Percentiles rank a stretch among this genome's conserved stretches.
Evolutionary conservation across 23 tunicate species (phyloP).

Genomic region (Botrylloides violaceus): DNA sequence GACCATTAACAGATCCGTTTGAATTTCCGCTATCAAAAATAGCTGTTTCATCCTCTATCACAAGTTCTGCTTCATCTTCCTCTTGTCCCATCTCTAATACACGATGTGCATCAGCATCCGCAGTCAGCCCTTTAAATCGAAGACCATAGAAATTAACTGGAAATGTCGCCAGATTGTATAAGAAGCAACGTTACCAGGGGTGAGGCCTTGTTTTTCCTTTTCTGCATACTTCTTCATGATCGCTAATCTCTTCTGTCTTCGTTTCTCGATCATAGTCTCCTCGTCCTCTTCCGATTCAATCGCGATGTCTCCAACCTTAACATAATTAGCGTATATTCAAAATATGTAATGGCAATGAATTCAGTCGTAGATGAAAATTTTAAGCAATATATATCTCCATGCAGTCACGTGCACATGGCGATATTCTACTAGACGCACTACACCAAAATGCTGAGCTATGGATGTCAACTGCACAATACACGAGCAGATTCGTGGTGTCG

Average conservation of each 20-base stretch:
- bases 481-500: too few species aligned
- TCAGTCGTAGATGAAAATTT: neutral
- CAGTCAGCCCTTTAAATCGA: constrained; percentile 40
- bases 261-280: constrained; percentile 53
- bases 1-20: constrained; percentile 2
- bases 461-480: too few species aligned
- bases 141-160: neutral
- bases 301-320: constrained; percentile 42
- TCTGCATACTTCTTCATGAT: constrained; percentile 74
- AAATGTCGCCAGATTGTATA: neutral
- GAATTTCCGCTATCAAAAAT: constrained; percentile 1
- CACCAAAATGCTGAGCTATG: too few species aligned
- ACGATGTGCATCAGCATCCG: constrained; percentile 59
- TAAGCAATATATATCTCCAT: neutral
- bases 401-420: too few species aligned
- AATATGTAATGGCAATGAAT: neutral
- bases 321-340: too few species aligned
- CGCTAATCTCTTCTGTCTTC: constrained; percentile 54
- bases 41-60: constrained; percentile 54
- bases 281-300: constrained; percentile 82
- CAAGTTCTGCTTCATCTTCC: constrained; percentile 53
- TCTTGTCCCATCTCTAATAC: constrained; percentile 53
- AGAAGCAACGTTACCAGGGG: constrained; percentile 25
- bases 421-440: too few species aligned
- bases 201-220: constrained; percentile 65